These are phyloP conservation scores for Acrocephalus arundinaceus DNA, from an alignment of 2,113 vertebrate genomes.

Conservation along the genomic window DNA sequence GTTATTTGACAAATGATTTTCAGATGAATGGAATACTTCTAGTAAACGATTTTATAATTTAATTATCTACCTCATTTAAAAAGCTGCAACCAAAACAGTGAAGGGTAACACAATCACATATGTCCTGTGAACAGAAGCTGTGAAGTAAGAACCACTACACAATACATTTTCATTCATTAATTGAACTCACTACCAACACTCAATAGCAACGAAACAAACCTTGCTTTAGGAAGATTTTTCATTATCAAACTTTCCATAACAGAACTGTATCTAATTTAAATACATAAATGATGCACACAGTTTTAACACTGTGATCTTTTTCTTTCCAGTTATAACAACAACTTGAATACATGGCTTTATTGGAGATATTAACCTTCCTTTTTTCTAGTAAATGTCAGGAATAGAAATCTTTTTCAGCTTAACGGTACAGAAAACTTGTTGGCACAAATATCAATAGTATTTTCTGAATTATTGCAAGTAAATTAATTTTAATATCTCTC, in stretches of 20 bases:
- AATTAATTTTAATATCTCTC: background rate
- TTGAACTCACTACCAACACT: background rate
- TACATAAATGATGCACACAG: background rate
- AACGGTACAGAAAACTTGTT: background rate
- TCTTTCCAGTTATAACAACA: background rate
- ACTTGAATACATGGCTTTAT: background rate
- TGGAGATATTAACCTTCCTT: background rate
- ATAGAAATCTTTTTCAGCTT: background rate
- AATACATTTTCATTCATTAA: background rate
- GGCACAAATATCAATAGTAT: background rate
- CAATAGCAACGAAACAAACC: background rate
- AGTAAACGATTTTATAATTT: background rate
- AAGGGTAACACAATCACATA: background rate
- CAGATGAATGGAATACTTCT: background rate
- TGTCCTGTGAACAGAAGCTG: background rate
- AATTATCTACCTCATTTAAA: background rate
- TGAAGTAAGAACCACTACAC: background rate
- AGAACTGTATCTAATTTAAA: background rate
- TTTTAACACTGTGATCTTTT: background rate
- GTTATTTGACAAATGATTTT: background rate
- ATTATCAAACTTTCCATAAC: background rate
- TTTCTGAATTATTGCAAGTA: background rate
- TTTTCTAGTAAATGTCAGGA: background rate
- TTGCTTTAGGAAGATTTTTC: background rate
- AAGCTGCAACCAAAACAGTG: background rate